Percentiles rank a stretch among this genome's conserved stretches.
phyloP scores from a whole-genome alignment of 2,888 invertebrate species.

The Sclerodermus sp. region DNA sequence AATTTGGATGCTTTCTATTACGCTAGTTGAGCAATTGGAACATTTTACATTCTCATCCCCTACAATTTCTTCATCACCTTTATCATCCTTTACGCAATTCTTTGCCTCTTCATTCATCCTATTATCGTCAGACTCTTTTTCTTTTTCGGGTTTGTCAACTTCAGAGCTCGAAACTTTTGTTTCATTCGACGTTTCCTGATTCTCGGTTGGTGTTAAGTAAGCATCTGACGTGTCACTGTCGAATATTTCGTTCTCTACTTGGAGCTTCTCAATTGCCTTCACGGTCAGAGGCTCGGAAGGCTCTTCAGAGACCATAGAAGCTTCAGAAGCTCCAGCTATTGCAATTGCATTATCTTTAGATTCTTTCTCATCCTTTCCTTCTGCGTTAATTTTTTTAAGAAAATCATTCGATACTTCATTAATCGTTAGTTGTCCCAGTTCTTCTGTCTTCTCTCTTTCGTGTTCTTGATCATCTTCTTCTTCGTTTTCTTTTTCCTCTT shows the following conservation, averaged over 20 bases:
- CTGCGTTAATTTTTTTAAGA: slow-evolving; percentile 1
- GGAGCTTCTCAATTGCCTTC: slow-evolving; percentile 31
- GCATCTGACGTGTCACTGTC: slow-evolving; percentile 72
- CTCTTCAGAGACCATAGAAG: slow-evolving; percentile 17
- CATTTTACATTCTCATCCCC: slow-evolving; percentile 42
- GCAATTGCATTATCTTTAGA: slow-evolving; percentile 7
- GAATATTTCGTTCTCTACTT: slow-evolving; percentile 60
- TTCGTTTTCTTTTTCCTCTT: slow-evolving; percentile 15
- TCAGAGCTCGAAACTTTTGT: slow-evolving; percentile 30
- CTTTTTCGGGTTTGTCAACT: slow-evolving; percentile 35
- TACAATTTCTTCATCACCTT: slow-evolving; percentile 38
- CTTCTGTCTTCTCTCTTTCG: background rate
- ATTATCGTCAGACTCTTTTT: slow-evolving; percentile 28
- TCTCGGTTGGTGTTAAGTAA: slow-evolving; percentile 70
- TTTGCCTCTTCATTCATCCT: slow-evolving; percentile 14
- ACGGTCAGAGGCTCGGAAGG: slow-evolving; percentile 5
- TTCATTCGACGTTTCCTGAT: slow-evolving; percentile 30
- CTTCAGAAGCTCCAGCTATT: slow-evolving; percentile 6
- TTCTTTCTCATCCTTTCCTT: slow-evolving; percentile 30
- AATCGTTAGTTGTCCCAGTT: slow-evolving; percentile 11
- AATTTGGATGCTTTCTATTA: slow-evolving; percentile 39
- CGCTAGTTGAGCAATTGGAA: slow-evolving; percentile 53
- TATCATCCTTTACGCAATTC: slow-evolving; percentile 26
- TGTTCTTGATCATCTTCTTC: slow-evolving; percentile 17
- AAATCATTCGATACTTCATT: too few species aligned